Conservation (phyloP, 2,113 vertebrate genomes). For the Lepus europaeus region DNA sequence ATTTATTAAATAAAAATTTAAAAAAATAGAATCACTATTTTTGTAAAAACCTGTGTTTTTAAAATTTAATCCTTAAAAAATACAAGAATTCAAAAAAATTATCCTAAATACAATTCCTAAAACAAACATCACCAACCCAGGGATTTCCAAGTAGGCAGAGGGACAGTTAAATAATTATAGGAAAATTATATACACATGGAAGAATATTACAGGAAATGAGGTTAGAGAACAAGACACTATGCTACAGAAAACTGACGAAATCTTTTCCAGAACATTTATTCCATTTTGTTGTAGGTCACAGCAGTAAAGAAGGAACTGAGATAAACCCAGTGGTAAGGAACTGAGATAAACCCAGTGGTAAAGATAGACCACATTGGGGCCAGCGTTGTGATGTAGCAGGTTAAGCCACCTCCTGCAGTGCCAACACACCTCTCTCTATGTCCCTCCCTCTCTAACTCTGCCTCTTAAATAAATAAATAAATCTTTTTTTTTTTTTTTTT, state of each 20-base stretch:
- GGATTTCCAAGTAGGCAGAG: not conserved
- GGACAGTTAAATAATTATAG: not conserved
- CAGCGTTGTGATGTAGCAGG: no score
- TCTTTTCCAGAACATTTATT: not conserved
- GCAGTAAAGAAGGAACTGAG: constrained; percentile 30
- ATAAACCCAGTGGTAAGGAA: no score
- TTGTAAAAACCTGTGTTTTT: no score
- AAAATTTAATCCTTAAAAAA: not conserved
- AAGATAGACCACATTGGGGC: not conserved
- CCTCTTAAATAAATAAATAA: no score
- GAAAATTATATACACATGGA: not conserved
- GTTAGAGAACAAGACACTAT: not conserved
- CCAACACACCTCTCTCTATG: not conserved
- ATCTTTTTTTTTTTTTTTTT: no score
- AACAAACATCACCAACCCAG: not conserved
- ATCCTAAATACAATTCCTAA: not conserved
- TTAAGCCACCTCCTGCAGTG: not conserved
- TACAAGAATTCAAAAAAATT: not conserved
- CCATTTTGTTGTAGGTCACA: not conserved
- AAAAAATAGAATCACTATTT: no score
- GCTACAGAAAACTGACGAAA: not conserved
- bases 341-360: not conserved
- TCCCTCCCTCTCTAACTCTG: no score
- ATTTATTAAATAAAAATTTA: no score
- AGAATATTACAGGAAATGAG: not conserved